Base-by-base conservation (phyloP, 1,140 invertebrate genomes). In the Drosophila novamexicana region DNA sequence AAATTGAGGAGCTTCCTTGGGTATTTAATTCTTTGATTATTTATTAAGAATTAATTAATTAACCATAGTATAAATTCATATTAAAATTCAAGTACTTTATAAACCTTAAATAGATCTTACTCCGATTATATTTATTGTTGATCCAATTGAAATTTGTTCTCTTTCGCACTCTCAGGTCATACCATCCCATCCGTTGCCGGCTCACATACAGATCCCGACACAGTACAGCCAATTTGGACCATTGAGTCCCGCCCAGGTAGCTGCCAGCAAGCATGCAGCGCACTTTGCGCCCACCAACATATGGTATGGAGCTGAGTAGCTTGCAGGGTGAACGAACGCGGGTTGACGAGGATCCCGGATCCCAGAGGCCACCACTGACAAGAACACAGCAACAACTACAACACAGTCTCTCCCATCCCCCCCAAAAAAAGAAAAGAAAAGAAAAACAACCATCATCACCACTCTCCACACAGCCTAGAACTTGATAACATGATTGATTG, bases 201-300 rank as follows among this genome's bases (percentile, higher is more conserved):
- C 97, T 7, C 97, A 97, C 92, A 95, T 97, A 93, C 97, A 97
- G 92, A 95, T 96, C 82, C 95, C 94, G 68, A 93, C 94, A 29
- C 95, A 92, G 76, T 92, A 95, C 78, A 93, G 94, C 62, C 94
- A 95, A 86, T 94, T 95, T 88, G 93, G 91, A 71, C 95, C 95
- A 14, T 93, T 96, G 53, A 96, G 96, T 89, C 96, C 96, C 53
- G 95, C 95, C 57, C 96, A 96, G 92, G 92, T 92, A 79, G 91
- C 92, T 68, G 91, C 91, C 75, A 92, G 80, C 80, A 95, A 94
- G 89, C 94, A 94, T 84, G 94, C 95, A 79, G 94, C 95, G 84
- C 96, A 96, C 81, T 96, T 96, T 89, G 95, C 96, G 91, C 93
- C 94, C 71, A 92, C 95, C 50, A 94, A 95, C 90, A 94, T 96